Conservation (phyloP, 2,797 vertebrate genomes). For the Microctenopoma lineatum region DNA sequence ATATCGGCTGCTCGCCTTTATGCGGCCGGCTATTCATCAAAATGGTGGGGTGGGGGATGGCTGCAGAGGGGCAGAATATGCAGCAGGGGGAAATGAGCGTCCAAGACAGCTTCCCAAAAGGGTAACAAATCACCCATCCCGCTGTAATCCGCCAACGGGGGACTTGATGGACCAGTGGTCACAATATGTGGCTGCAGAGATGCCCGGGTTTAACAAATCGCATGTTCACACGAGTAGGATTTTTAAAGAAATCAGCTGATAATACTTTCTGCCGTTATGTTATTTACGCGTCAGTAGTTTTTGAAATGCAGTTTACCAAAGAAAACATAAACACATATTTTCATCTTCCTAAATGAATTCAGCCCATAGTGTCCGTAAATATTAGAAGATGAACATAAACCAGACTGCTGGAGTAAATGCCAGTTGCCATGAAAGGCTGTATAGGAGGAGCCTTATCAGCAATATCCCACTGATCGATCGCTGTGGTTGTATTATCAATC, state of each 20-base stretch:
- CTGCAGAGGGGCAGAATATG: constrained; percentile 77
- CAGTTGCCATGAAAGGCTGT: constrained; percentile 48
- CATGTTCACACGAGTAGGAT: constrained; percentile 45
- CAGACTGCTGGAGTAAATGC: constrained; percentile 54
- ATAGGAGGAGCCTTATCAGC: constrained; percentile 66
- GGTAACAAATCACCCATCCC: constrained; percentile 83
- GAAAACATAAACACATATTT: constrained; percentile 8
- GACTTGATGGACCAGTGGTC: constrained; percentile 68
- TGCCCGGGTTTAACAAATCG: constrained; percentile 52
- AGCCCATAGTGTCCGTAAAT: constrained; percentile 26
- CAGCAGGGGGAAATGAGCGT: constrained; percentile 80
- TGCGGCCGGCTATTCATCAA: constrained; percentile 85
- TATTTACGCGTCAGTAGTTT: background rate
- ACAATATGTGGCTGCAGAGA: constrained; percentile 61
- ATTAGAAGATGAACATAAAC: constrained; percentile 28
- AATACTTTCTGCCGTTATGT: constrained; percentile 9
- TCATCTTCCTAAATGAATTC: constrained; percentile 43
- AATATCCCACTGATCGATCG: constrained; percentile 74
- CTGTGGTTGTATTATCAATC: constrained; percentile 75
- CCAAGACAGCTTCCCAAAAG: constrained; percentile 82
- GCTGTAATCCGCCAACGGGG: constrained; percentile 71
- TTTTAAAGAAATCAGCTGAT: constrained; percentile 14
- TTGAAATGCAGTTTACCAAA: constrained; percentile 3
- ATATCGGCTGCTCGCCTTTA: constrained; percentile 80
- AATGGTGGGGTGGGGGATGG: constrained; percentile 60